These are phyloP conservation scores for Lerema accius DNA, from an alignment of 1,140 invertebrate genomes.

Conservation along the genomic window DNA sequence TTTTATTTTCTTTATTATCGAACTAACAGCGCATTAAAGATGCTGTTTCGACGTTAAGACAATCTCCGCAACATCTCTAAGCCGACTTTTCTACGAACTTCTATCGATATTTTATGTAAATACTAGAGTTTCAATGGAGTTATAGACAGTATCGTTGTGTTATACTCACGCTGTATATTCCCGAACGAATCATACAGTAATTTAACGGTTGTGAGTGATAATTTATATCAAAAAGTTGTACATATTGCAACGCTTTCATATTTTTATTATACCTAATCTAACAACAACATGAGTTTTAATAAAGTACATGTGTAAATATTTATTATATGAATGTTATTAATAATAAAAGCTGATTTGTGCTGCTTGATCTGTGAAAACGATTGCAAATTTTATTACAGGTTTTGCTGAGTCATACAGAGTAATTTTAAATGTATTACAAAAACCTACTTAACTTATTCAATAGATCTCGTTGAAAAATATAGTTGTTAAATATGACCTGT, in stretches of 20 bases:
- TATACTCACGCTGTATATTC: background rate
- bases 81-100: too few relatives aligned
- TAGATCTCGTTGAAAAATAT: background rate
- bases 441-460: background rate
- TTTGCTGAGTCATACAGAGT: too few relatives aligned
- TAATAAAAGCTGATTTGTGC: background rate
- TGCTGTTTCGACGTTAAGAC: too few relatives aligned
- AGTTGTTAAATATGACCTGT: background rate
- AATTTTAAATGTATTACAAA: too few relatives aligned
- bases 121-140: too few relatives aligned
- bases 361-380: conserved; percentile 1
- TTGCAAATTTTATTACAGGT: conserved; percentile 7
- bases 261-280: conserved; percentile 27
- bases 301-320: conserved; percentile 27
- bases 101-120: too few relatives aligned
- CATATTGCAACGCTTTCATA: conserved; percentile 39
- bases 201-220: conserved; percentile 72
- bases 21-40: too few relatives aligned
- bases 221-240: conserved; percentile 52
- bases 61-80: too few relatives aligned
- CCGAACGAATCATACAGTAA: conserved; percentile 35
- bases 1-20: too few relatives aligned
- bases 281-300: conserved; percentile 13
- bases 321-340: conserved; percentile 16
- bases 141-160: too few relatives aligned